These are phyloP conservation scores for Carcina quercana DNA, from an alignment of 2,888 invertebrate species.

Conservation along the genomic window DNA sequence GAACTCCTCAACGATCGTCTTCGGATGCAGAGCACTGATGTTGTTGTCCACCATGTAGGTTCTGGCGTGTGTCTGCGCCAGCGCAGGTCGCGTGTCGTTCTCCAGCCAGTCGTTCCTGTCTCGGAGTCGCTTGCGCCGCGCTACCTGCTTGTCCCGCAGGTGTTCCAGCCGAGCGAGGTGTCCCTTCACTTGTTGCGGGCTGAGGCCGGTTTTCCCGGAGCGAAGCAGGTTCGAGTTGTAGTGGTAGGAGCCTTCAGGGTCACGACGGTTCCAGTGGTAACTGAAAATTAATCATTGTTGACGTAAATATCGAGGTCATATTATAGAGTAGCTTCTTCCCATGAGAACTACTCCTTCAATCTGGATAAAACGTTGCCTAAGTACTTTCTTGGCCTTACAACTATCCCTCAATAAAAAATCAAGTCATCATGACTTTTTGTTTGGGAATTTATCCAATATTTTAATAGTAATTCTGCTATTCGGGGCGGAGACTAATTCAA, in stretches of 20 bases:
- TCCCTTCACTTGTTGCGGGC: slow-evolving; percentile 50
- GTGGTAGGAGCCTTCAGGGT: slow-evolving; percentile 59
- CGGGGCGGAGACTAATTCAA: too few species aligned
- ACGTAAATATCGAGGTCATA: too few species aligned
- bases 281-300: slow-evolving; percentile 38
- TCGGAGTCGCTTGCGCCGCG: slow-evolving; percentile 39
- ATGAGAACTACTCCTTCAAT: too few species aligned
- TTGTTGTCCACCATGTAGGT: slow-evolving; percentile 72
- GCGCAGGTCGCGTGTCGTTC: slow-evolving; percentile 38
- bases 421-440: too few species aligned
- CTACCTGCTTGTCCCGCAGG: slow-evolving; percentile 57
- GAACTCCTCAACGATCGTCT: slow-evolving; percentile 73
- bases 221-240: slow-evolving; percentile 56
- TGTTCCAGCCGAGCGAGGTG: slow-evolving; percentile 54
- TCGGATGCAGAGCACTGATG: slow-evolving; percentile 73
- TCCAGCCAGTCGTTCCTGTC: slow-evolving; percentile 51
- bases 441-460: too few species aligned
- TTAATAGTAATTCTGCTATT: too few species aligned
- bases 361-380: too few species aligned
- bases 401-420: too few species aligned
- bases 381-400: too few species aligned
- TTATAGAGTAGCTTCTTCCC: too few species aligned
- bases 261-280: slow-evolving; percentile 61
- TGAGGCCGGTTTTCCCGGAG: slow-evolving; percentile 56
- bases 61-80: slow-evolving; percentile 62